Percentiles rank a stretch among this genome's conserved stretches.
These are phyloP conservation scores for Cyclura pinguis DNA, from an alignment of 2,797 vertebrate genomes.

Conservation along the genomic window DNA sequence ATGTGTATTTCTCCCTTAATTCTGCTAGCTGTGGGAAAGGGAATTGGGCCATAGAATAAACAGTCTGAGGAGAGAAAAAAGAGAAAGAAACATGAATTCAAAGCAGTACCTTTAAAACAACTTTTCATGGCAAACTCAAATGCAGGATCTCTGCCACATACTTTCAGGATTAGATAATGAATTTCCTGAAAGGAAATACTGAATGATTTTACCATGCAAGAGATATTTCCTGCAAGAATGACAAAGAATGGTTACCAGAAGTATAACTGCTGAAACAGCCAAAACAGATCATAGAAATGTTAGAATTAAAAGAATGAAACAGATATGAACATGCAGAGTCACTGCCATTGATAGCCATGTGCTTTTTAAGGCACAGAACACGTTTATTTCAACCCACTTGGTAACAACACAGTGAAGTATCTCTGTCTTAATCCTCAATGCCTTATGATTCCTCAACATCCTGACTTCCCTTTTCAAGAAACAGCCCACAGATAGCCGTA, in stretches of 20 bases:
- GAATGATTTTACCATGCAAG: conserved; percentile 35
- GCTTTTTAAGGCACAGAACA: background rate
- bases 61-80: conserved; percentile 81
- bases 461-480: conserved; percentile 2
- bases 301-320: background rate
- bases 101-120: conserved; percentile 1
- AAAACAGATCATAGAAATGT: background rate
- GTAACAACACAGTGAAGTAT: too few species aligned
- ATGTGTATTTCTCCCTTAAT: conserved; percentile 97
- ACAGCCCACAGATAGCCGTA: background rate
- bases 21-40: conserved; percentile 97
- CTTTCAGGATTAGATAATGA: conserved; percentile 33
- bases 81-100: conserved; percentile 23
- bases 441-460: background rate
- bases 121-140: conserved; percentile 33
- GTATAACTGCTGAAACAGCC: background rate
- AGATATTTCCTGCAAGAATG: conserved; percentile 44
- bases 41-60: conserved; percentile 96
- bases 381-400: background rate
- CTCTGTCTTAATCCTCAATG: too few species aligned
- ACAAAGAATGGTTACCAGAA: conserved; percentile 39
- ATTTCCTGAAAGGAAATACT: conserved; percentile 28
- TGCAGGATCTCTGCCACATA: background rate
- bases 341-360: background rate
- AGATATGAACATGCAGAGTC: background rate